Percentiles rank a stretch among this genome's conserved stretches.
phyloP scores from a whole-genome alignment of 2,113 vertebrate genomes.

The Spilogale gracilis region DNA sequence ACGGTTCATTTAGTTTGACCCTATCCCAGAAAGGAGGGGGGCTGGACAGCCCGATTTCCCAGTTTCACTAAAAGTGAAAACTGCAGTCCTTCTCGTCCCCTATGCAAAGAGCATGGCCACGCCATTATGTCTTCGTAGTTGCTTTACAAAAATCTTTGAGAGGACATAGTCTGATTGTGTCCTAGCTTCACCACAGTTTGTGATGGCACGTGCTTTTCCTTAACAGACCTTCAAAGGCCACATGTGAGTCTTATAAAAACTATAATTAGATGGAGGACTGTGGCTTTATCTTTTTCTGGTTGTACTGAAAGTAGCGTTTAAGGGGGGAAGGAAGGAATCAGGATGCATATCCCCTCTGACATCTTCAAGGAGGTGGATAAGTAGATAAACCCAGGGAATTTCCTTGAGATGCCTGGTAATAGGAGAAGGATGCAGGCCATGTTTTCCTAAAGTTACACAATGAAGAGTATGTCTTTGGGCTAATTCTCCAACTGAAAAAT shows the following conservation, averaged over 20 bases:
- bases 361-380: neutral
- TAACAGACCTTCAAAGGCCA: neutral
- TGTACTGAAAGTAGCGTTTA: neutral
- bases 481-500: neutral
- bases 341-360: neutral
- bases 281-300: neutral
- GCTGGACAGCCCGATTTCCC: neutral
- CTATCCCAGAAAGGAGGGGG: neutral
- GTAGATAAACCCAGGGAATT: neutral
- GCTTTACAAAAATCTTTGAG: neutral
- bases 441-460: neutral
- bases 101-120: fast-evolving
- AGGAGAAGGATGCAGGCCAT: neutral
- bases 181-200: neutral
- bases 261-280: neutral
- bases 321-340: neutral
- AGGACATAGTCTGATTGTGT: neutral
- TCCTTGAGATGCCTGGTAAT: neutral
- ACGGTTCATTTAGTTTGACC: neutral
- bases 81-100: neutral
- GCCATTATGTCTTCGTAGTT: neutral
- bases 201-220: neutral
- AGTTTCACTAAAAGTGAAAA: neutral
- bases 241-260: neutral
- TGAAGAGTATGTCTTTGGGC: neutral